phyloP scores from a whole-genome alignment of 2,113 vertebrate species.

The Microcebus tavaratra region DNA sequence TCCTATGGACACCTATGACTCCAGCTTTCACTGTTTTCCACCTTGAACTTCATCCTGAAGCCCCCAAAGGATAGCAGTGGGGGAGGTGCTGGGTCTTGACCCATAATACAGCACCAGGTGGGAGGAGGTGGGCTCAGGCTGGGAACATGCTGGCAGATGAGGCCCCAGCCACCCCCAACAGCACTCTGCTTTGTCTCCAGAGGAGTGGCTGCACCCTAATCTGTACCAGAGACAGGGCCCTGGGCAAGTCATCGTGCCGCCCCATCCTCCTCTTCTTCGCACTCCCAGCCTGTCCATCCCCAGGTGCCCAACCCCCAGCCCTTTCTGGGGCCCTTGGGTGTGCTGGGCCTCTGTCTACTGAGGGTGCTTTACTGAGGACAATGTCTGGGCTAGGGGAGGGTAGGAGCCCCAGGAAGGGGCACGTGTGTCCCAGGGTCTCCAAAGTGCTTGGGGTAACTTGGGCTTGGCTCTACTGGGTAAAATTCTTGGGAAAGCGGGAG shows the following conservation, averaged over 20 bases:
- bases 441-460: not conserved
- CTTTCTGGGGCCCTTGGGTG: not conserved
- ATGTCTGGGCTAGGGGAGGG: not conserved
- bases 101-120: not conserved
- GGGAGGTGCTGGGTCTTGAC: not conserved
- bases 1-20: conserved; percentile 28
- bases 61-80: not conserved
- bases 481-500: not conserved
- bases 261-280: not conserved
- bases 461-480: not conserved
- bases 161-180: conserved; percentile 46
- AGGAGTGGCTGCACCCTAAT: not conserved
- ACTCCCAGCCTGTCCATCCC: not conserved
- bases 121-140: conserved; percentile 25
- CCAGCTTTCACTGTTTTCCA: not conserved
- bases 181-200: not conserved
- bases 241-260: not conserved
- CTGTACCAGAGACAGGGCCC: not conserved
- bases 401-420: not conserved
- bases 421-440: not conserved
- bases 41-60: not conserved
- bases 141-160: not conserved
- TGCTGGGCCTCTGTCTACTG: not conserved
- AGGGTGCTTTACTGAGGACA: not conserved
- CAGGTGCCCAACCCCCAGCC: not conserved